Conservation (phyloP, 1,140 invertebrate species). For the Bradynema listronoti region DNA sequence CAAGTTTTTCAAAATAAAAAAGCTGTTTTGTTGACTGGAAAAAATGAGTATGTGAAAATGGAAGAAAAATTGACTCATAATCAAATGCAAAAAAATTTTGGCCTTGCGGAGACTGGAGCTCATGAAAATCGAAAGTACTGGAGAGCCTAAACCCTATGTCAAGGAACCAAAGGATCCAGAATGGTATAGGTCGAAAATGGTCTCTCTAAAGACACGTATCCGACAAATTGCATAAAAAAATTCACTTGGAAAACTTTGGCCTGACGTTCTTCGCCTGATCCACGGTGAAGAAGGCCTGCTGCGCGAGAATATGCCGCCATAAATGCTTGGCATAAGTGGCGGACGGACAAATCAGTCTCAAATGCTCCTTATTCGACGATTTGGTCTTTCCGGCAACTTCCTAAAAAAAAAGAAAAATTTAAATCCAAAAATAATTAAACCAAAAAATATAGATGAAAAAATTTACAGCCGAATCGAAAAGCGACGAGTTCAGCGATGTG, state of each 20-base stretch:
- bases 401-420: slow-evolving; percentile 25
- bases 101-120: no score
- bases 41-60: no score
- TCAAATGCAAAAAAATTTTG: no score
- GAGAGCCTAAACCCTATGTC: no score
- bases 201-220: no score
- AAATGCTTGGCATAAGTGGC: slow-evolving; percentile 48
- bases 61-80: no score
- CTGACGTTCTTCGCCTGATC: slow-evolving; percentile 32
- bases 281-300: slow-evolving; percentile 52
- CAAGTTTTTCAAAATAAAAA: no score
- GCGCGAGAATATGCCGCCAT: slow-evolving; percentile 46
- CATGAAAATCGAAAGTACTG: no score
- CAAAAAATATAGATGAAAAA: slow-evolving; percentile 1
- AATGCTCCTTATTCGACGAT: slow-evolving; percentile 25
- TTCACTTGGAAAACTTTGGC: slow-evolving; percentile 50
- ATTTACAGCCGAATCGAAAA: slow-evolving; percentile 14
- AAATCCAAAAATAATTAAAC: slow-evolving; percentile 20
- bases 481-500: slow-evolving; percentile 9
- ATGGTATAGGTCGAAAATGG: background rate
- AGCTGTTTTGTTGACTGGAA: no score
- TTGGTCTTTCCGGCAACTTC: slow-evolving; percentile 28
- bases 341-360: slow-evolving; percentile 45
- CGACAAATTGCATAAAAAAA: no score
- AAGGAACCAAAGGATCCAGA: no score